Conservation (phyloP, 2,113 vertebrate species). For the Corythornis vintsioides region DNA sequence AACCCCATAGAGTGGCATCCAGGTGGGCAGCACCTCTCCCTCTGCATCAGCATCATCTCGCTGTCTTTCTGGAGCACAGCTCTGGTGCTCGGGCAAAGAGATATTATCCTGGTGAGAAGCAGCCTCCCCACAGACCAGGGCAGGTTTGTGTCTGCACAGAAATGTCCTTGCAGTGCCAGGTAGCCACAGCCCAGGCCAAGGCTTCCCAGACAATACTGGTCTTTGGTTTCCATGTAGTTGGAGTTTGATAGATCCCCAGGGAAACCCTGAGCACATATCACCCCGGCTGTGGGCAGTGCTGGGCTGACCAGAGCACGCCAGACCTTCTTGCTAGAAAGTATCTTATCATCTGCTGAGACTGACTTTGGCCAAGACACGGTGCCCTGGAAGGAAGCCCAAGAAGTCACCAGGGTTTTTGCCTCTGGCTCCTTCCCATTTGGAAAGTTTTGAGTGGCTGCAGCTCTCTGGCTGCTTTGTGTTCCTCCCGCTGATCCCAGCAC, state of each 20-base stretch:
- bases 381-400: conserved; percentile 35
- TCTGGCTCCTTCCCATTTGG: conserved; percentile 28
- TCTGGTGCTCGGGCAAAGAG: background rate
- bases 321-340: background rate
- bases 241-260: background rate
- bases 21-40: background rate
- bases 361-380: background rate
- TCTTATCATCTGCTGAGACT: background rate
- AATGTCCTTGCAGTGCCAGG: background rate
- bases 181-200: background rate
- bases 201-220: conserved; percentile 13
- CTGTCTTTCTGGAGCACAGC: background rate
- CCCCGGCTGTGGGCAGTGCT: background rate
- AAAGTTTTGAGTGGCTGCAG: background rate
- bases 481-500: background rate
- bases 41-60: background rate
- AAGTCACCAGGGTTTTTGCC: conserved; percentile 20
- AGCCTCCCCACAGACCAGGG: background rate
- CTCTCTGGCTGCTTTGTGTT: background rate
- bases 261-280: background rate
- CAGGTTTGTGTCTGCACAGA: background rate
- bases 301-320: background rate
- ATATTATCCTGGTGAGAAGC: background rate
- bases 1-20: background rate
- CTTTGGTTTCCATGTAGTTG: background rate